Base-by-base conservation (phyloP, 2,113 vertebrate genomes). In the Erythrocercus mccallii region DNA sequence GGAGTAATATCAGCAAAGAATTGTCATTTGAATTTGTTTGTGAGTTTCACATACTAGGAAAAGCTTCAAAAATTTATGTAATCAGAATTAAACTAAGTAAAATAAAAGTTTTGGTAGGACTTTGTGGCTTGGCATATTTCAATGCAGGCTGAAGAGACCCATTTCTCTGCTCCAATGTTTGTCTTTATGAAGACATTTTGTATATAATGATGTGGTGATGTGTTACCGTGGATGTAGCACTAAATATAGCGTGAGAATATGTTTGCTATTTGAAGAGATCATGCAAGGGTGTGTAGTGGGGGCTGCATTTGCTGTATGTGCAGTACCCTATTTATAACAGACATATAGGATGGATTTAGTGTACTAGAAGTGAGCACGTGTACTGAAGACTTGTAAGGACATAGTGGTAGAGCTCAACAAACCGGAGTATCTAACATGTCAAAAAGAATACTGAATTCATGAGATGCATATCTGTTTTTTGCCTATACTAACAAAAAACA, bases 291-390 rank as follows among this genome's bases (percentile, higher is more conserved):
- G 84, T 80, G 92, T 57, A 71, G 71, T 45, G 64, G 82, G 81
- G 78, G 69, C 61, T 96, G 69, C 81, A 84, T 53, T 95, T 89
- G 88, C 78, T 95, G 78, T 94, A 96, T 96, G 76, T 96, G 94
- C 73, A 94, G 76, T 64, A 54, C 35, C 68, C 96, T 97, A 96
- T 97, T 96, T 96, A 95, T 92, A 96, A 95, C 85, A 90, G 88
- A 95, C 82, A 58, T 95, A 97, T 93, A 96, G 94, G 77, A 94
- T 94, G 94, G 96, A 97, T 97, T 97, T 97, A 96, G 42, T 95
- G 95, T 96, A 95, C 94, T 54, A 81, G 64, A 73, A 94, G 44
- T 60, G 19, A 92, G 44, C 51, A 87, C 23, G 40, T 81, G 87
- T 84, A 90, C 74, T 30, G 64, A 79, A 92, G 78, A 96, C 88